These are phyloP conservation scores for Euglossa dilemma DNA, from an alignment of 1,140 invertebrate species.

Conservation along the genomic window DNA sequence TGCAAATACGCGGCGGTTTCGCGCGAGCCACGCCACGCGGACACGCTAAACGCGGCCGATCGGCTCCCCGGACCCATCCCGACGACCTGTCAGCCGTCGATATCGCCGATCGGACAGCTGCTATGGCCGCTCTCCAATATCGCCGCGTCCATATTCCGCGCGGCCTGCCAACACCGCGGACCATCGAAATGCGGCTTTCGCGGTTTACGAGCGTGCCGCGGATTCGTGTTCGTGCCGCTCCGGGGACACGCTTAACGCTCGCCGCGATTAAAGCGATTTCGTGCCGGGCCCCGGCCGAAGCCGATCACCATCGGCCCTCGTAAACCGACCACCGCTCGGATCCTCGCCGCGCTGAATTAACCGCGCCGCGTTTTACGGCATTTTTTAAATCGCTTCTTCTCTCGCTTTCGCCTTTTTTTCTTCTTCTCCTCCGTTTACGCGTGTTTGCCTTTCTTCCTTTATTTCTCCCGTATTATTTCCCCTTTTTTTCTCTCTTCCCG, in stretches of 20 bases:
- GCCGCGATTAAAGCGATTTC: conserved; percentile 23
- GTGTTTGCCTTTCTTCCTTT: too few species aligned
- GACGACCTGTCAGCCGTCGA: conserved; percentile 17
- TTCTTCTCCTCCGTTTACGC: too few species aligned
- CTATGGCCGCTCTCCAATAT: conserved; percentile 27
- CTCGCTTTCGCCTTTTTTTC: background rate
- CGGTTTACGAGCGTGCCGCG: conserved; percentile 46
- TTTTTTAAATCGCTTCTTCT: background rate
- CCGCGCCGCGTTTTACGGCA: background rate
- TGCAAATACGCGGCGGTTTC: conserved; percentile 72
- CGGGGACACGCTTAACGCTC: conserved; percentile 29
- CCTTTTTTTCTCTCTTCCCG: too few species aligned
- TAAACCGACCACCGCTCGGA: background rate
- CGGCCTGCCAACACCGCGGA: background rate
- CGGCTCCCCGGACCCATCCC: background rate
- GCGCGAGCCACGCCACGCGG: conserved; percentile 58
- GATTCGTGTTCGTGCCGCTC: conserved; percentile 35
- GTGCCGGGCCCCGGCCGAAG: background rate
- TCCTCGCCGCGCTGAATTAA: background rate
- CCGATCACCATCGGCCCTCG: conserved; percentile 9
- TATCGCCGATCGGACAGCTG: conserved; percentile 41
- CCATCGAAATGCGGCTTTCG: conserved; percentile 42
- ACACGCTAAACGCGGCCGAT: conserved; percentile 57
- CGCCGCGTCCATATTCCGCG: conserved; percentile 10
- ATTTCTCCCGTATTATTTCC: too few species aligned